These are phyloP conservation scores for Lepidocyrtoides sp. DNA, from an alignment of 2,888 invertebrate species.

Conservation along the genomic window DNA sequence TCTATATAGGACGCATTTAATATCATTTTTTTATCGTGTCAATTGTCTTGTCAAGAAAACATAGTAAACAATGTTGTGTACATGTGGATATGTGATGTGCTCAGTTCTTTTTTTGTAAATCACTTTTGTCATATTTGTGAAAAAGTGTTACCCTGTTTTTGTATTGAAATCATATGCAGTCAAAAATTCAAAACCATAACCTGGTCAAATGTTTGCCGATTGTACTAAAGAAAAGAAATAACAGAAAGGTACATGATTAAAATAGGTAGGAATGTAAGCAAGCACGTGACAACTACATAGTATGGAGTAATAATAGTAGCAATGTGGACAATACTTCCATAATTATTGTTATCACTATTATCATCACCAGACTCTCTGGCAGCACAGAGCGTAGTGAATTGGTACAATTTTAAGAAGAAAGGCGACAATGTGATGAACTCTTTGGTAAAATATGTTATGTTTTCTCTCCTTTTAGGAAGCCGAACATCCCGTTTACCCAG, in stretches of 20 bases:
- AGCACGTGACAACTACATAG: not conserved
- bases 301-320: not conserved
- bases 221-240: constrained; percentile 1
- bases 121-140: constrained; percentile 19
- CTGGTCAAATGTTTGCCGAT: constrained; percentile 26
- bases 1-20: constrained; percentile 18
- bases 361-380: not conserved
- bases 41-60: constrained; percentile 57
- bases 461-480: not conserved
- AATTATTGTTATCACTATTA: constrained; percentile 21
- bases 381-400: not conserved
- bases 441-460: not conserved
- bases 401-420: too few relatives aligned
- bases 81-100: not conserved
- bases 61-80: constrained; percentile 4
- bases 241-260: not conserved
- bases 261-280: not conserved
- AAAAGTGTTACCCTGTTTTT: constrained; percentile 28
- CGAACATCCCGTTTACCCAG: not conserved
- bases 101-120: not conserved
- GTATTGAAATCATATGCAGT: constrained; percentile 7
- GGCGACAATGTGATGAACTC: not conserved
- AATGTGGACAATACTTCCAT: not conserved
- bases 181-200: constrained; percentile 56
- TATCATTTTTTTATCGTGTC: constrained; percentile 46